Evolutionary conservation across 2,888 invertebrate genomes (phyloP).

Genomic region (Magallana nippona): DNA sequence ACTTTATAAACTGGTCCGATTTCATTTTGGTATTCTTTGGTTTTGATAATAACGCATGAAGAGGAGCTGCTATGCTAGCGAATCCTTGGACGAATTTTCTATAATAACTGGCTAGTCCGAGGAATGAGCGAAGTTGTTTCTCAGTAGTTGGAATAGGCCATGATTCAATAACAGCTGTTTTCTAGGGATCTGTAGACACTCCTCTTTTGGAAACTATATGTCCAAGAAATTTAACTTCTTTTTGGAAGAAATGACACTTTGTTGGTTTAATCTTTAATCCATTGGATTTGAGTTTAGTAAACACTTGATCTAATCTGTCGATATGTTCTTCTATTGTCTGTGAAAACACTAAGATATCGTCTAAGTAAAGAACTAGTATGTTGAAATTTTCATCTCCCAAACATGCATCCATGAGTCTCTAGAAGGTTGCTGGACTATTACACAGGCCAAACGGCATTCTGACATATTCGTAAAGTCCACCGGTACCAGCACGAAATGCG

Average conservation of each 20-base stretch:
- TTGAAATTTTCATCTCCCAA: constrained; percentile 55
- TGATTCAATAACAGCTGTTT: no score
- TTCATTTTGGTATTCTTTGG: no score
- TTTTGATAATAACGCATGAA: no score
- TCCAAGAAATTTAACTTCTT: no score
- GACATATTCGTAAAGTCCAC: constrained; percentile 44
- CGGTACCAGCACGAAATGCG: constrained; percentile 38
- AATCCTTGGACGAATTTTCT: no score
- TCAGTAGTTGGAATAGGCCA: no score
- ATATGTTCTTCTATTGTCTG: constrained; percentile 27
- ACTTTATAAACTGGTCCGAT: no score
- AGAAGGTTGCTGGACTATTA: constrained; percentile 56
- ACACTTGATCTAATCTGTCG: constrained; percentile 36
- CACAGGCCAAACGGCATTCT: constrained; percentile 56
- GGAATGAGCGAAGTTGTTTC: no score
- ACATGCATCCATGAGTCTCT: constrained; percentile 54
- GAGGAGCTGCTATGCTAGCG: no score
- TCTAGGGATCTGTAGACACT: no score
- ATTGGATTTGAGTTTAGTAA: constrained; percentile 43
- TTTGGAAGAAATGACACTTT: constrained; percentile 54
- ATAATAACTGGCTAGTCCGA: no score
- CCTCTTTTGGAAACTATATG: no score
- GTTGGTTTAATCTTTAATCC: constrained; percentile 48
- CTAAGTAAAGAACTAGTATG: constrained; percentile 54
- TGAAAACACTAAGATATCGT: constrained; percentile 34